Conservation (phyloP, 2,888 invertebrate genomes). For the Rotaria sp. region DNA sequence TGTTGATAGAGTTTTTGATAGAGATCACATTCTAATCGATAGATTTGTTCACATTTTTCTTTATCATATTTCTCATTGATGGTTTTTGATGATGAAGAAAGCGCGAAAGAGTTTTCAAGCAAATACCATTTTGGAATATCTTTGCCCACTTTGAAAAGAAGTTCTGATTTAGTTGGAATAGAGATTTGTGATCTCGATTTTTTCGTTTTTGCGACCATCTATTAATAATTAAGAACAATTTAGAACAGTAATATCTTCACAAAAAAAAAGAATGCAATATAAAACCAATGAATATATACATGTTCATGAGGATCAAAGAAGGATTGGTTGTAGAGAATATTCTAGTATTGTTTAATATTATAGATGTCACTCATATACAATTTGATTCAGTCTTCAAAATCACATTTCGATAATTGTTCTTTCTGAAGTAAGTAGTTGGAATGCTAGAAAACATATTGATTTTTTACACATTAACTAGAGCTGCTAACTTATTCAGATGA, state of each 20-base stretch:
- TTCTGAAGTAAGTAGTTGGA: too few relatives aligned
- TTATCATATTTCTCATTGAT: neutral
- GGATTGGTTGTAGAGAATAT: neutral
- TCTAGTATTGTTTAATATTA: neutral
- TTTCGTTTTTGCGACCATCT: neutral
- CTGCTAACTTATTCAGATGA: too few relatives aligned
- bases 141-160: neutral
- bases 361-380: neutral
- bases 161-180: neutral
- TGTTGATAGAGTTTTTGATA: neutral
- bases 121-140: neutral
- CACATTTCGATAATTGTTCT: too few relatives aligned
- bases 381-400: neutral
- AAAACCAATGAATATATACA: neutral
- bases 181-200: neutral
- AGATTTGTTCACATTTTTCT: neutral
- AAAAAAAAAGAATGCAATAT: neutral
- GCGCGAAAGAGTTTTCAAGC: neutral
- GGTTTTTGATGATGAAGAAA: neutral
- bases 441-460: too few relatives aligned
- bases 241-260: neutral
- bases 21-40: neutral
- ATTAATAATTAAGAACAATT: neutral
- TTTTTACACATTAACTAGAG: too few relatives aligned
- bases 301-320: neutral